These are phyloP conservation scores for Brevipalpus yothersi DNA, from an alignment of 1,140 invertebrate species.

Conservation along the genomic window DNA sequence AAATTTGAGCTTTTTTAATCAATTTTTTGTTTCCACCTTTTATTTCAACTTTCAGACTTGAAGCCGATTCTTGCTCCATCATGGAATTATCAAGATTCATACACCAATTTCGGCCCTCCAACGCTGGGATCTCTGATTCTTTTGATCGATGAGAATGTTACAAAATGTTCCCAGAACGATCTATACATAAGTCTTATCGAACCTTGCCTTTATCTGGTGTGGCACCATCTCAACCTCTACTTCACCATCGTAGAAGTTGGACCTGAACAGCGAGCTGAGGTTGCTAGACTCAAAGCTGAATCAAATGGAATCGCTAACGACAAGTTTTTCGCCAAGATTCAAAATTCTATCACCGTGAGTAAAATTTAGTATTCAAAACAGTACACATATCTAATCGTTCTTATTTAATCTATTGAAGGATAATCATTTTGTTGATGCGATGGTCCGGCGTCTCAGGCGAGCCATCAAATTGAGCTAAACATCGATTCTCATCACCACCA, in stretches of 20 bases:
- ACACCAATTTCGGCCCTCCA: not conserved
- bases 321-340: slow-evolving; percentile 8
- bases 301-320: slow-evolving; percentile 4
- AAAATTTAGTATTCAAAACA: not conserved
- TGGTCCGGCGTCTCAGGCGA: slow-evolving; percentile 5
- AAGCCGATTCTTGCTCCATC: slow-evolving; percentile 6
- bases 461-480: not conserved
- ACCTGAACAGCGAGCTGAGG: not conserved
- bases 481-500: not conserved
- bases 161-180: not conserved
- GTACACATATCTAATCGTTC: not conserved
- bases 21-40: not conserved
- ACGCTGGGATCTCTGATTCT: slow-evolving; percentile 5
- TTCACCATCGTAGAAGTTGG: slow-evolving; percentile 1
- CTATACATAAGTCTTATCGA: slow-evolving; percentile 1
- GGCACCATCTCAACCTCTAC: slow-evolving; percentile 9
- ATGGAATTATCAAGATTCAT: slow-evolving; percentile 2
- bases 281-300: slow-evolving; percentile 1
- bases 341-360: slow-evolving; percentile 2
- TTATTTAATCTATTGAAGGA: slow-evolving; percentile 3
- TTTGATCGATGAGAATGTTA: slow-evolving; percentile 3
- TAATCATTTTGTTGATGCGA: slow-evolving; percentile 7
- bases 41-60: not conserved
- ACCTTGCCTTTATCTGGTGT: slow-evolving; percentile 4
- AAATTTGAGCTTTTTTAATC: not conserved